Evolutionary conservation across 2,888 invertebrate genomes (phyloP).

Genomic region (Platycheirus rosarum): DNA sequence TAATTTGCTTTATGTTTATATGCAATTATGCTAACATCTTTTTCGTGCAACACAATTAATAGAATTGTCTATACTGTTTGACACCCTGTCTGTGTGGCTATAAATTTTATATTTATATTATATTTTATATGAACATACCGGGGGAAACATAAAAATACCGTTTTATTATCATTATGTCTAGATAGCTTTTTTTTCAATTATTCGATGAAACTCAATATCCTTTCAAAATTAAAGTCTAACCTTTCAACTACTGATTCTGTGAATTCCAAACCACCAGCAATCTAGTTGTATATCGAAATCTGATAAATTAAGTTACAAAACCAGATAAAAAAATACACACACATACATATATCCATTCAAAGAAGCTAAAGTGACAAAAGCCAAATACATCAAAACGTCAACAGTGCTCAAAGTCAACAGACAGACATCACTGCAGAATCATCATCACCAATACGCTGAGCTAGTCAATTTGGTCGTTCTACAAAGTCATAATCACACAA

Average conservation of each 20-base stretch:
- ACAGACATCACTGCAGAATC: conserved; percentile 45
- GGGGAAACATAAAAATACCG: too few species aligned
- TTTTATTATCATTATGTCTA: too few species aligned
- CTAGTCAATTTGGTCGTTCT: conserved; percentile 41
- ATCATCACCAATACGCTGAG: conserved; percentile 25
- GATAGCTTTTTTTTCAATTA: too few species aligned
- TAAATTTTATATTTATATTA: too few species aligned
- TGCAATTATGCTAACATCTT: too few species aligned
- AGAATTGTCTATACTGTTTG: too few species aligned
- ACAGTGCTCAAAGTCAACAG: conserved; percentile 58
- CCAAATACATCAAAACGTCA: conserved; percentile 58
- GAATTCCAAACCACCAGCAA: too few species aligned
- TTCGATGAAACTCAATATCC: too few species aligned
- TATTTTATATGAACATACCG: too few species aligned
- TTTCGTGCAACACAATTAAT: too few species aligned
- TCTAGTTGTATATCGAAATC: not conserved
- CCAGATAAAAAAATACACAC: not conserved
- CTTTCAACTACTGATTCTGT: conserved; percentile 3
- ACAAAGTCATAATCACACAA: conserved; percentile 26
- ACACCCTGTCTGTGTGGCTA: too few species aligned
- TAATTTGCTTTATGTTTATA: too few species aligned
- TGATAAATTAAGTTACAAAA: conserved; percentile 10
- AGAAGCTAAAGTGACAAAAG: conserved; percentile 31
- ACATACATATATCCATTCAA: conserved; percentile 15
- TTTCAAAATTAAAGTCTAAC: not conserved